Evolutionary conservation across 2,888 invertebrate species (phyloP).

Genomic region (Trichopoda pennipes): DNA sequence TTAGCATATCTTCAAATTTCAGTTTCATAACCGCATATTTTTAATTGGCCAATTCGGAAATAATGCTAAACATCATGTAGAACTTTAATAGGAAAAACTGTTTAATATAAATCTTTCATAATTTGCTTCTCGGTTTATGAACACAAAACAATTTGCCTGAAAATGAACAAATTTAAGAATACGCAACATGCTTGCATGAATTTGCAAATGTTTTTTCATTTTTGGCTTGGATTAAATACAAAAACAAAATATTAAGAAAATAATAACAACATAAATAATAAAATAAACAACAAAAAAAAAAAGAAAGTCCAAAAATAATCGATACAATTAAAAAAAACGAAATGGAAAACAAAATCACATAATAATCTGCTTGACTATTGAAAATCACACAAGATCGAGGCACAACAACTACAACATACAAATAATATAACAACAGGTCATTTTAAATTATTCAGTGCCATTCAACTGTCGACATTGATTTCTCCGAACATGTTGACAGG

Average conservation of each 20-base stretch:
- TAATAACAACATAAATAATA: slow-evolving; percentile 55
- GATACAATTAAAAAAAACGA: slow-evolving; percentile 14
- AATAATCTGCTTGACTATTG: slow-evolving; percentile 51
- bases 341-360: slow-evolving; percentile 29
- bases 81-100: too few species aligned
- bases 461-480: slow-evolving; percentile 72
- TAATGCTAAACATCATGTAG: too few species aligned
- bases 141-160: too few species aligned
- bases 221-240: not conserved
- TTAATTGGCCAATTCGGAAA: too few species aligned
- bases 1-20: too few species aligned
- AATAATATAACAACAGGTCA: not conserved
- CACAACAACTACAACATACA: slow-evolving; percentile 50
- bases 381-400: slow-evolving; percentile 54
- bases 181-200: too few species aligned
- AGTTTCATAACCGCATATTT: too few species aligned
- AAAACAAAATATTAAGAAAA: not conserved
- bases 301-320: slow-evolving; percentile 46
- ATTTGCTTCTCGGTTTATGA: too few species aligned
- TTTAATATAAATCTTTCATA: too few species aligned
- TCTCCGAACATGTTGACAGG: slow-evolving; percentile 35
- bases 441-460: slow-evolving; percentile 75
- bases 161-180: too few species aligned
- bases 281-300: slow-evolving; percentile 1
- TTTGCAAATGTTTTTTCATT: not conserved